These are phyloP conservation scores for Anoplius nigerrimus DNA, from an alignment of 2,888 invertebrate genomes.

Conservation along the genomic window DNA sequence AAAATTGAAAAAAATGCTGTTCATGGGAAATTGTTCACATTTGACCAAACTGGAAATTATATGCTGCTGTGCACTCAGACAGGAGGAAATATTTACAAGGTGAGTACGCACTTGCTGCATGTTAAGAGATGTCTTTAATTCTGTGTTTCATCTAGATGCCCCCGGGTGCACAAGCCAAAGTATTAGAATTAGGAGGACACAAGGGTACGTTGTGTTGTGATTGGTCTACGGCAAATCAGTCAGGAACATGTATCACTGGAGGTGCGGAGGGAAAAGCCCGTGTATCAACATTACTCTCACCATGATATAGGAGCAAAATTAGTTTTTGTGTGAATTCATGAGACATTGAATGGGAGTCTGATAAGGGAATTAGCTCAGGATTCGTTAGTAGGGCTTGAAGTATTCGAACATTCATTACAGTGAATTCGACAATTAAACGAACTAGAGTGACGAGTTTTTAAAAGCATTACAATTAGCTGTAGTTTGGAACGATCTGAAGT, in stretches of 20 bases:
- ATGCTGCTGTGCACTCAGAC: slow-evolving; percentile 72
- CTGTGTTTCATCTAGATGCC: slow-evolving; percentile 68
- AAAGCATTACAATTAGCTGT: slow-evolving; percentile 5
- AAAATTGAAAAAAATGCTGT: slow-evolving; percentile 72
- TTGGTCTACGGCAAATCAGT: slow-evolving; percentile 79
- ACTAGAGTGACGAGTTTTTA: slow-evolving; percentile 3
- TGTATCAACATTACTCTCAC: slow-evolving; percentile 78
- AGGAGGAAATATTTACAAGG: slow-evolving; percentile 74
- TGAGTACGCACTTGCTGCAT: slow-evolving; percentile 39
- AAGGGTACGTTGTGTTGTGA: slow-evolving; percentile 78
- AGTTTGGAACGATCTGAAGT: slow-evolving; percentile 13
- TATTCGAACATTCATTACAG: slow-evolving; percentile 9
- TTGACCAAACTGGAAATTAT: slow-evolving; percentile 73
- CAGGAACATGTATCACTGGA: slow-evolving; percentile 79
- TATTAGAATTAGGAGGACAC: slow-evolving; percentile 77
- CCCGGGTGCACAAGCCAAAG: slow-evolving; percentile 68
- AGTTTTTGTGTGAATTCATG: slow-evolving; percentile 72
- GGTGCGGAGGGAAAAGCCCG: slow-evolving; percentile 79
- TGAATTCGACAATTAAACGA: not conserved
- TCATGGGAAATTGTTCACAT: slow-evolving; percentile 72
- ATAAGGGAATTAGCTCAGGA: slow-evolving; percentile 36
- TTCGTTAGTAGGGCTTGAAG: slow-evolving; percentile 46
- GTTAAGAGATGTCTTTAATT: not conserved
- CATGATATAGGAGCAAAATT: slow-evolving; percentile 73
- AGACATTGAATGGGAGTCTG: slow-evolving; percentile 25